Evolutionary conservation across 2,888 invertebrate genomes (phyloP).

Genomic region (Brachylomia viminalis): DNA sequence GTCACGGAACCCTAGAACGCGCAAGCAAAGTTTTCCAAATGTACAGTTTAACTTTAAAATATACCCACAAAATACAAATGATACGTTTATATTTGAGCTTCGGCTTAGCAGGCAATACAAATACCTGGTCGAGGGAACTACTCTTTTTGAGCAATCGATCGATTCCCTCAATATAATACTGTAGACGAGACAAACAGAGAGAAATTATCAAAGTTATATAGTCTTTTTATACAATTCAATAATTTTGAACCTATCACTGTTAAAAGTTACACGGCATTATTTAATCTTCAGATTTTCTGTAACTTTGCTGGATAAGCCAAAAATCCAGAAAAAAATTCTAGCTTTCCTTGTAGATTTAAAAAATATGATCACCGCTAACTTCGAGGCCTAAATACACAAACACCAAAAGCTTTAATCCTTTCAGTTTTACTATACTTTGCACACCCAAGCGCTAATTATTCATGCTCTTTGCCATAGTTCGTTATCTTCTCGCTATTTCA

Average conservation of each 20-base stretch:
- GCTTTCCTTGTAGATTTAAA: neutral
- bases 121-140: neutral
- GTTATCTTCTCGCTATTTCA: slow-evolving; percentile 17
- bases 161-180: neutral
- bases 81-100: neutral
- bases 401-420: slow-evolving; percentile 10
- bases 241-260: neutral
- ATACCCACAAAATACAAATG: neutral
- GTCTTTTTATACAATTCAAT: neutral
- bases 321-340: neutral
- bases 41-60: neutral
- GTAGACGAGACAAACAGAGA: neutral
- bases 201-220: neutral
- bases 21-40: neutral
- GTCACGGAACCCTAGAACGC: neutral
- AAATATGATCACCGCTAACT: slow-evolving; percentile 43
- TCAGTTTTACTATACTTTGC: slow-evolving; percentile 19
- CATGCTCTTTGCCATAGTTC: slow-evolving; percentile 8
- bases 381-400: slow-evolving; percentile 7
- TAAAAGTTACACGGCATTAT: neutral
- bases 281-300: neutral
- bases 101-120: neutral
- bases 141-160: too few relatives aligned
- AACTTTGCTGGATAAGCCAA: neutral
- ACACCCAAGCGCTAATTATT: slow-evolving; percentile 25